phyloP scores from a whole-genome alignment of 1,140 invertebrate species.

The Drosophila pallidifrons region DNA sequence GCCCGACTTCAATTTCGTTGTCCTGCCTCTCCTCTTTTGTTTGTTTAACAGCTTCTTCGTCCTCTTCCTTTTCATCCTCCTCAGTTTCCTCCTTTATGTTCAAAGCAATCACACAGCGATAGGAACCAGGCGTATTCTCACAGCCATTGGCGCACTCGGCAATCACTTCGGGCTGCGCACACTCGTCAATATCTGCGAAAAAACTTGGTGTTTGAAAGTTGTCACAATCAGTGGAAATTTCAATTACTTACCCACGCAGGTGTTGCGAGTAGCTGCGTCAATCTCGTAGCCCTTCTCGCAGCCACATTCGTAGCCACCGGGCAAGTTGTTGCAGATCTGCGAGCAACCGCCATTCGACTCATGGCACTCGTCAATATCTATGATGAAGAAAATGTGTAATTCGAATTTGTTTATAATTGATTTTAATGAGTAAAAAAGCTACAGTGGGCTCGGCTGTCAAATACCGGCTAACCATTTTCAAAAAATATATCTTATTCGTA shows the following conservation, averaged over 20 bases:
- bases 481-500: too few species aligned
- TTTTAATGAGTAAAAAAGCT: too few species aligned
- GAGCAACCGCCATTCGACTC: constrained; percentile 88
- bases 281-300: constrained; percentile 87
- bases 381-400: neutral
- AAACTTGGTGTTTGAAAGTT: neutral
- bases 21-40: neutral
- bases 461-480: too few species aligned
- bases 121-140: constrained; percentile 89
- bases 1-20: constrained; percentile 1
- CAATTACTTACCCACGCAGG: constrained; percentile 80
- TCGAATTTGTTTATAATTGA: too few species aligned
- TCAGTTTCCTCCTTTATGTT: constrained; percentile 34
- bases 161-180: constrained; percentile 85
- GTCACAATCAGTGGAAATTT: neutral
- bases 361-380: constrained; percentile 92
- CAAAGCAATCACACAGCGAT: constrained; percentile 86
- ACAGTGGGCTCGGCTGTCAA: too few species aligned
- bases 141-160: constrained; percentile 88
- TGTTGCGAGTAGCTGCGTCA: constrained; percentile 44
- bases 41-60: constrained; percentile 5
- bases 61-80: constrained; percentile 1
- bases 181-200: constrained; percentile 89
- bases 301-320: constrained; percentile 89
- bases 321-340: constrained; percentile 89